A percentile compares a stretch with the other conserved stretches of the same genome.
These are phyloP conservation scores for Oxyruncus cristatus DNA, from an alignment of 2,113 vertebrate genomes.

Conservation along the genomic window DNA sequence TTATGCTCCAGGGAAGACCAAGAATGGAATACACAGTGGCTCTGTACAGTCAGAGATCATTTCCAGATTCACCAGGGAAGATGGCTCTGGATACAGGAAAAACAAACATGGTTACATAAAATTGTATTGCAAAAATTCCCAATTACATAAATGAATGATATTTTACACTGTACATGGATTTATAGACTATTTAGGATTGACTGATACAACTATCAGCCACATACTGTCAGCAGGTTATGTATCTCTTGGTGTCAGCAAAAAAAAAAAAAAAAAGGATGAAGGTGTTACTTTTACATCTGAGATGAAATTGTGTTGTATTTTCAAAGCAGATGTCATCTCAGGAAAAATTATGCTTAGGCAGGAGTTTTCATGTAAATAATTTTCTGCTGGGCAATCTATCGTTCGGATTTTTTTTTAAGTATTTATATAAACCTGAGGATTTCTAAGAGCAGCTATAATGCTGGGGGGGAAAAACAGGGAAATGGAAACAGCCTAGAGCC, in stretches of 20 bases:
- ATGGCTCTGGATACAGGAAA: neutral
- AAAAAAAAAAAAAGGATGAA: constrained; percentile 16
- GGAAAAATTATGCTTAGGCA: constrained; percentile 75
- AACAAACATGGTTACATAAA: constrained; percentile 62
- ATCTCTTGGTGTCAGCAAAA: constrained; percentile 56
- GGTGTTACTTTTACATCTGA: constrained; percentile 64
- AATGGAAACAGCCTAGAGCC: neutral
- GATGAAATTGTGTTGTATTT: constrained; percentile 70
- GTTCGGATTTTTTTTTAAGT: neutral
- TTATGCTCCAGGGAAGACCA: neutral
- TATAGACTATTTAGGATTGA: constrained; percentile 55
- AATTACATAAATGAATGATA: constrained; percentile 67
- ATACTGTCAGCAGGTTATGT: constrained; percentile 62
- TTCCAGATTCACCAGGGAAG: neutral
- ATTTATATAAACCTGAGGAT: neutral
- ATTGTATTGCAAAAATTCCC: constrained; percentile 51
- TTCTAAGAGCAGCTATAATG: neutral
- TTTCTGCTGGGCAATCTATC: constrained; percentile 67
- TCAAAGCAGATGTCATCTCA: constrained; percentile 72
- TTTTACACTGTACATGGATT: constrained; percentile 33
- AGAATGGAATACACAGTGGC: neutral
- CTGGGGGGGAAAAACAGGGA: neutral
- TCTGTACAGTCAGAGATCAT: neutral
- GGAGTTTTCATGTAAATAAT: constrained; percentile 73
- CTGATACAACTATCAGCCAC: constrained; percentile 23